Conservation (phyloP, 2,797 vertebrate genomes). For the Chloroceryle amazona region DNA sequence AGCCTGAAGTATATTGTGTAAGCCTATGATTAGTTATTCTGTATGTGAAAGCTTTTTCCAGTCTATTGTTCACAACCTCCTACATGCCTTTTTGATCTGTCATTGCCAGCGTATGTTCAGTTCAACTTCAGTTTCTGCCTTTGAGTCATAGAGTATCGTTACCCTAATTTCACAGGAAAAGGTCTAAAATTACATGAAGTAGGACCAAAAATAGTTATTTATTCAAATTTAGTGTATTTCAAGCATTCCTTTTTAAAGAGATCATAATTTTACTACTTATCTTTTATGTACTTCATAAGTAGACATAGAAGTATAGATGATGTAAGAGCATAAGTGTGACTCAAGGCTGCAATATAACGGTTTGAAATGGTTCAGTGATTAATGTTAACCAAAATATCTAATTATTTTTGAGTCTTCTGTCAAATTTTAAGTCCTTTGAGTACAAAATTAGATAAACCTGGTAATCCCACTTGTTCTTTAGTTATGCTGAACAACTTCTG, state of each 20-base stretch:
- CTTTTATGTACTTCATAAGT: not conserved
- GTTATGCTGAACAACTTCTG: not conserved
- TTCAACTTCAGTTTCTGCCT: slow-evolving; percentile 42
- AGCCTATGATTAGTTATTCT: not conserved
- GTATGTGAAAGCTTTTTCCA: not conserved
- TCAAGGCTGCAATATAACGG: not conserved
- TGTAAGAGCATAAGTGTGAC: not conserved
- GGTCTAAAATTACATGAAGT: slow-evolving; percentile 4
- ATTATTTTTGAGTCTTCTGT: not conserved
- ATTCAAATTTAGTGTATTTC: not conserved
- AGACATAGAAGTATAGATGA: not conserved
- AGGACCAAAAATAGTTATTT: not conserved
- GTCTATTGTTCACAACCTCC: slow-evolving; percentile 12
- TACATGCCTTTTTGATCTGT: slow-evolving; percentile 35
- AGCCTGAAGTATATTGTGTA: not conserved
- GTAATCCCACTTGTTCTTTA: not conserved
- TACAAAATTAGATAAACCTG: not conserved
- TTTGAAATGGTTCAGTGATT: not conserved
- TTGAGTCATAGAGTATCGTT: slow-evolving; percentile 29
- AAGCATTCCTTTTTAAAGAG: not conserved
- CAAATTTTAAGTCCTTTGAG: not conserved
- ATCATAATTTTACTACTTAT: not conserved
- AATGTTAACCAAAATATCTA: not conserved
- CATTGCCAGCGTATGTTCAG: not conserved
- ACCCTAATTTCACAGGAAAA: slow-evolving; percentile 7